phyloP scores from a whole-genome alignment of 2,113 vertebrate species.

The Corythaixoides concolor region DNA sequence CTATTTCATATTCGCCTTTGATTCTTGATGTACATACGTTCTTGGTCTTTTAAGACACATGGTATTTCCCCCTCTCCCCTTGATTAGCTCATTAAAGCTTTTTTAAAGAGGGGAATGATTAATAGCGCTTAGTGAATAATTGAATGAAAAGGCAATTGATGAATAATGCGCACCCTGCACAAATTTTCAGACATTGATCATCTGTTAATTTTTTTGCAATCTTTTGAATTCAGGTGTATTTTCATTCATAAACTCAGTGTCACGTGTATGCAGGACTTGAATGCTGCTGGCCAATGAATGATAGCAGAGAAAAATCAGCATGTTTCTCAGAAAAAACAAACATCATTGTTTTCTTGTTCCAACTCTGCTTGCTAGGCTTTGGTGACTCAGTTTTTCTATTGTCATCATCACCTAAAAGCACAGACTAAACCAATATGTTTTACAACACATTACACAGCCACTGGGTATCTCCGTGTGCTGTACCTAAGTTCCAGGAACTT shows the following conservation, averaged over 20 bases:
- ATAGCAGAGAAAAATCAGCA: background rate
- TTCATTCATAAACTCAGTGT: slow-evolving; percentile 26
- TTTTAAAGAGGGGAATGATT: slow-evolving; percentile 17
- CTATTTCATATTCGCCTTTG: background rate
- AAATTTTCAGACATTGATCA: slow-evolving; percentile 20
- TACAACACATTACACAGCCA: background rate
- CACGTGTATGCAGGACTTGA: background rate
- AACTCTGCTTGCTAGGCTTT: background rate
- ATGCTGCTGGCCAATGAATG: background rate
- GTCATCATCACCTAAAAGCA: background rate
- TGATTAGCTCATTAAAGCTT: slow-evolving; percentile 32
- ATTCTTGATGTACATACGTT: background rate
- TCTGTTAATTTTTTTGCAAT: background rate
- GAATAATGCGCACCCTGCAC: slow-evolving; percentile 20
- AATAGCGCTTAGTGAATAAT: slow-evolving; percentile 27
- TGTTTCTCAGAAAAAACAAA: background rate
- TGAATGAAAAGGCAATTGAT: slow-evolving; percentile 43
- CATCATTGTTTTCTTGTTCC: background rate
- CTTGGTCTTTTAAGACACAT: background rate
- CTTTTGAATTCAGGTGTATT: background rate
- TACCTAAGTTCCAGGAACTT: background rate
- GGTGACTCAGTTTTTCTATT: background rate
- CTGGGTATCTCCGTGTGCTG: background rate
- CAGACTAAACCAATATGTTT: background rate
- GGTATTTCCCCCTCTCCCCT: background rate